Base-by-base conservation (phyloP, 2,888 invertebrate genomes). In the Gari tellinella region DNA sequence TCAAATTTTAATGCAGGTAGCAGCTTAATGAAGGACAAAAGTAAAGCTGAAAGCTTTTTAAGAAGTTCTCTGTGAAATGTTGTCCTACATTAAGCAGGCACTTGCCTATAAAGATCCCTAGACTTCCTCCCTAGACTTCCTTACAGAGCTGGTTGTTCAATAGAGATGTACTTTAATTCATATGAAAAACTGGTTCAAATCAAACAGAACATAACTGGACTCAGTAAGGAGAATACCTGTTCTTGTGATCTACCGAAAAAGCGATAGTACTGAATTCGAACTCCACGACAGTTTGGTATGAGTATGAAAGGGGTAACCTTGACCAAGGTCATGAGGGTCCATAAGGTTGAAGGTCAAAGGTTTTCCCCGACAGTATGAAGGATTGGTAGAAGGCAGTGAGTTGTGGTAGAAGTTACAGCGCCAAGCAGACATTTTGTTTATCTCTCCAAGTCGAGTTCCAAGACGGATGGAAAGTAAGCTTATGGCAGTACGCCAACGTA, bases 291-390 rank as follows among this genome's bases (percentile, higher is more conserved):
- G 62, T 52, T 62, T 52, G 52, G 65, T 72, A 56, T 60, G 72
- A 66, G 72, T 57, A 65, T 72, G 72, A 72, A 37, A 69, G 63
- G 72, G 61, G 46, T 65, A 65, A 72, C 72, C 65, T 62, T 72
- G 72, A 64, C 43, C 62, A 70, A 70, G 63, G 63, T 72, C 72
- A 61, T 45, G 37, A 51, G 53, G 31, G 52, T 52, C 53, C 45
- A 41, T 53, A 45, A 53, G 53, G 62, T 53, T 64, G 56, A 64
- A 55, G 64, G 64, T 64, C 64, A 64, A 56, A 55, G 46, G 55
- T 23, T 52, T 43, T 37, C 52, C 41, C 25, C 51, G 62, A 51
- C 41, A 49, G 61, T 61, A 51, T 40, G 25, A 48, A 58, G 58
- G 58, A 58, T 31, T 58, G 46, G 58, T 58, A 46, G 58, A 58